phyloP scores from a whole-genome alignment of 2,797 vertebrate genomes.

The Picus viridis region DNA sequence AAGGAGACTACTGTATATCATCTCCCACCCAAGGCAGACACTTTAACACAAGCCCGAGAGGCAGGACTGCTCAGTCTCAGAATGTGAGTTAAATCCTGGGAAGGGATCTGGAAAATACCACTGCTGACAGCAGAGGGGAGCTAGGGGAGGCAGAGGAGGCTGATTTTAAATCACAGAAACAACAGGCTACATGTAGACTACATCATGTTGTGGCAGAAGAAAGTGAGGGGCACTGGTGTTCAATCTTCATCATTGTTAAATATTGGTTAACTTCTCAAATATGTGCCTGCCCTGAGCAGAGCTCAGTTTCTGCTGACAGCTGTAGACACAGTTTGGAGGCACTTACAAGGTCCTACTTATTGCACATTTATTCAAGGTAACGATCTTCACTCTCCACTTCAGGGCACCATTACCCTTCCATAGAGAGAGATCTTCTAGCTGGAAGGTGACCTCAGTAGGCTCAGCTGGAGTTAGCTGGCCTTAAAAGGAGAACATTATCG shows the following conservation, averaged over 20 bases:
- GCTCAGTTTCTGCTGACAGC: neutral
- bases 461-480: neutral
- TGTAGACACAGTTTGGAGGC: neutral
- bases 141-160: neutral
- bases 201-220: neutral
- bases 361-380: neutral
- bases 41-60: neutral
- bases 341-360: neutral
- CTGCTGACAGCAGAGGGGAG: conserved; percentile 36
- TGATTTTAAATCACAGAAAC: conserved; percentile 35
- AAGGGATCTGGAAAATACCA: conserved; percentile 70
- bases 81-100: conserved; percentile 38
- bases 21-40: conserved; percentile 8
- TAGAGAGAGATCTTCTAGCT: neutral
- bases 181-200: neutral
- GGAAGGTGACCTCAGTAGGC: neutral
- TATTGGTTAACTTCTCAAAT: neutral
- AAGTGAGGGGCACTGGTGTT: neutral
- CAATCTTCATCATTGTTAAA: neutral
- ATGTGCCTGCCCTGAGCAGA: neutral
- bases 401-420: neutral
- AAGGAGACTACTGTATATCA: conserved; percentile 60
- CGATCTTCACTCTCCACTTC: neutral
- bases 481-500: neutral
- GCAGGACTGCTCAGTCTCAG: conserved; percentile 53